Evolutionary conservation across 2,113 vertebrate species (phyloP).

Genomic region (Ahaetulla prasina): DNA sequence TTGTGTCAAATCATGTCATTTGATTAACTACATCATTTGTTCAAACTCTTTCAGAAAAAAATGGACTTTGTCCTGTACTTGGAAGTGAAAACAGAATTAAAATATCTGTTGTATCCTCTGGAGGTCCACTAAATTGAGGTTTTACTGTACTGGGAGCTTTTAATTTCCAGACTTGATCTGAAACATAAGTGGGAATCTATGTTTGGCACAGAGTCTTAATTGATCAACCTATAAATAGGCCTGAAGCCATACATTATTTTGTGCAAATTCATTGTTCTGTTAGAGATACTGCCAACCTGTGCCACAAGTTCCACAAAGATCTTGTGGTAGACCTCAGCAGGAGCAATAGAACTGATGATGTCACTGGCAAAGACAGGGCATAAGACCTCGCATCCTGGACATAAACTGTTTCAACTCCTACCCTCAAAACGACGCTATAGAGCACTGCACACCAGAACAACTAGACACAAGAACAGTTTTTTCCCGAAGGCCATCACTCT

Average conservation of each 20-base stretch:
- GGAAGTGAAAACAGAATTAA: not conserved
- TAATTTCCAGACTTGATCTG: not conserved
- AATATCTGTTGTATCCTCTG: not conserved
- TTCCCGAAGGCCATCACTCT: no score
- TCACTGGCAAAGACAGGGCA: not conserved
- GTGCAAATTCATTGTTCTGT: not conserved
- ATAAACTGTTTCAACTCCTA: no score
- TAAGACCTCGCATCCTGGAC: no score
- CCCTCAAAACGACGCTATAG: no score
- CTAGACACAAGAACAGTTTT: no score
- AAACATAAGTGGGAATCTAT: not conserved
- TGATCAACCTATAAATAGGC: not conserved
- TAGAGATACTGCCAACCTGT: not conserved
- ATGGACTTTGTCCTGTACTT: not conserved
- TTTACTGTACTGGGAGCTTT: not conserved
- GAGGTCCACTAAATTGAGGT: not conserved
- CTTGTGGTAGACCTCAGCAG: not conserved
- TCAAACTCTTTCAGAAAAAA: not conserved
- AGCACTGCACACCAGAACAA: no score
- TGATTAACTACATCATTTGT: not conserved
- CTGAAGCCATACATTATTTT: not conserved
- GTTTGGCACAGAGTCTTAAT: not conserved
- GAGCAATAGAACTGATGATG: not conserved
- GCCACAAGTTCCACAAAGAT: not conserved
- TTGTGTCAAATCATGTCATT: not conserved